phyloP scores from a whole-genome alignment of 2,113 vertebrate genomes.

The Stegastes partitus region DNA sequence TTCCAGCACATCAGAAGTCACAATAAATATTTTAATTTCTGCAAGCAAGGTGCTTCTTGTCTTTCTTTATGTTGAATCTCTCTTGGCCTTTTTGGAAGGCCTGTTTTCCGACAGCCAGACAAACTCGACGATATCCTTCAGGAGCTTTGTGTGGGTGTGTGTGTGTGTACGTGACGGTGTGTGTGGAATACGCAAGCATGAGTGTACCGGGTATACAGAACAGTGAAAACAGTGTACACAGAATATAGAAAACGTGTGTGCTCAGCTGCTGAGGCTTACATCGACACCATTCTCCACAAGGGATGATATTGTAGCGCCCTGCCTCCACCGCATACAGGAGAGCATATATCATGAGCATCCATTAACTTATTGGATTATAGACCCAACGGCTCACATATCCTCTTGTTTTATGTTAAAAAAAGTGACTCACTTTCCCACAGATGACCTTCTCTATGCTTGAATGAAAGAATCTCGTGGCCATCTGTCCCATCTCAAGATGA shows the following conservation, averaged over 20 bases:
- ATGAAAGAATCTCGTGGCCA: background rate
- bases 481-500: constrained; percentile 28
- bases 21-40: background rate
- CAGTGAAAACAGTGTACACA: background rate
- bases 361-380: constrained; percentile 5
- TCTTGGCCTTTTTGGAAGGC: constrained; percentile 1
- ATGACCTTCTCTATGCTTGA: background rate
- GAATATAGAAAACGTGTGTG: background rate
- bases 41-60: background rate
- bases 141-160: background rate
- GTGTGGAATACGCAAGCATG: background rate
- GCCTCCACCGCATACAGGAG: background rate
- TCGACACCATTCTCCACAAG: constrained; percentile 33
- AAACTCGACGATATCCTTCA: background rate
- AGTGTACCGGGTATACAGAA: background rate
- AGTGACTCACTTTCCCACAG: background rate
- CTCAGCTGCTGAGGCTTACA: constrained; percentile 48
- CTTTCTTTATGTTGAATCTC: background rate
- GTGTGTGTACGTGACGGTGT: background rate
- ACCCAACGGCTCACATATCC: background rate
- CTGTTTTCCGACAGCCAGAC: background rate
- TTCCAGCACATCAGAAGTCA: background rate
- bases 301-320: constrained; percentile 11
- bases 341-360: background rate
- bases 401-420: background rate